Base-by-base conservation (phyloP, 2,113 vertebrate genomes). In the Paradoxurus hermaphroditus region DNA sequence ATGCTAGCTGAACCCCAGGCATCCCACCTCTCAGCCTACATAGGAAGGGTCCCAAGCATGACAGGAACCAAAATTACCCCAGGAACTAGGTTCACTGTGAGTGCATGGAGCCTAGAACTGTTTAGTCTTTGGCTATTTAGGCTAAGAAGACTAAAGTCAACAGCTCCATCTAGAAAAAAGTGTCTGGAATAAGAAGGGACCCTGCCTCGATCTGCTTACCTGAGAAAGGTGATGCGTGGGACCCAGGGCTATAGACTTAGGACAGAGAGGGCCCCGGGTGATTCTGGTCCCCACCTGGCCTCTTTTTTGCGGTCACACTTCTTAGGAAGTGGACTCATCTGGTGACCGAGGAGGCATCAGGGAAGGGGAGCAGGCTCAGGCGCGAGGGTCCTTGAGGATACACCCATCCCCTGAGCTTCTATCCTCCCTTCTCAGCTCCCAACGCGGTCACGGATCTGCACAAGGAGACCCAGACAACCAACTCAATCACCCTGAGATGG, bases 351-450 rank as follows among this genome's bases (percentile, higher is more conserved):
- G 14, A n/a, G n/a, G n/a, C 13, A 23, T 15, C 59, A 1, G 19
- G 23, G 13, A 73, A n/a, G 36, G 34, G 4, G 34, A 25, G 8
- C 16, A 8, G 62, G 11, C 9, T n/a, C 2, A 1, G n/a, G 53
- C 23, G 10, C 0, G 44, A 46, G 51, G 21, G 4, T 53, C 39
- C 59, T 27, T 23, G 14, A 25, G 7, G 10, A 18, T 16, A 62
- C 3, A 9, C 3, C 53, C 19, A 7, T 21, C 14, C 1, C 21
- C 82, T 29, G 10, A 10, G 25, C 7, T 15, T 78, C 46, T 23
- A 0, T 73, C 27, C 12, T 62, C n/a, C n/a, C 18, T 7, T 53
- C 36, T 67, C 86, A 98, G 98, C 78, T 46, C 97, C 97, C 68
- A 97, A 12, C 0, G 8, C 12, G 15, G 97, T 98, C 59, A 73